Evolutionary conservation across 1,140 invertebrate genomes (phyloP).

Genomic region (Solen grandis): DNA sequence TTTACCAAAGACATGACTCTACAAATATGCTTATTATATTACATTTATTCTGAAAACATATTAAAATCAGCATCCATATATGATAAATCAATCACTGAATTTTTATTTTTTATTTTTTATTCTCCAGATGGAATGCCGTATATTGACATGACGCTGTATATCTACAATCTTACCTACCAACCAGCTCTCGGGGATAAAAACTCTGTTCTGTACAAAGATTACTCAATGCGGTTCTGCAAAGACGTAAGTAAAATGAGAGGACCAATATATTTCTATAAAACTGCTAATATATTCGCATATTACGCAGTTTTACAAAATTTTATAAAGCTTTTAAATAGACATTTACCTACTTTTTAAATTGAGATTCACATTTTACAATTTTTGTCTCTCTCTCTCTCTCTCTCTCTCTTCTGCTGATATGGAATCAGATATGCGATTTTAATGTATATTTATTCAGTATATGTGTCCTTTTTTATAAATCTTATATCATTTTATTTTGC

Average conservation of each 20-base stretch:
- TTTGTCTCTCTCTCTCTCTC: neutral
- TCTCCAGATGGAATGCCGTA: slow-evolving; percentile 44
- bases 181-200: slow-evolving; percentile 34
- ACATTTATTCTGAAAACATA: too few species aligned
- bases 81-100: neutral
- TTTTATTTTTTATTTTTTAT: neutral
- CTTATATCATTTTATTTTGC: neutral
- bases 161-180: slow-evolving; percentile 42
- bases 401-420: neutral
- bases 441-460: neutral
- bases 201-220: slow-evolving; percentile 35
- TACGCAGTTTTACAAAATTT: neutral
- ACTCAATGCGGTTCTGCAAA: slow-evolving; percentile 53
- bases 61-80: too few species aligned
- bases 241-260: too few species aligned
- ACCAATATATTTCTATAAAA: too few species aligned
- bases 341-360: neutral
- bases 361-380: neutral
- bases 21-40: too few species aligned
- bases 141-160: slow-evolving; percentile 50
- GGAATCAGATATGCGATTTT: neutral
- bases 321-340: neutral
- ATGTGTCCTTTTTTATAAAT: neutral
- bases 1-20: too few species aligned
- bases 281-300: neutral